Conservation (phyloP, 1,140 invertebrate species). For the Drosophila bocki region DNA sequence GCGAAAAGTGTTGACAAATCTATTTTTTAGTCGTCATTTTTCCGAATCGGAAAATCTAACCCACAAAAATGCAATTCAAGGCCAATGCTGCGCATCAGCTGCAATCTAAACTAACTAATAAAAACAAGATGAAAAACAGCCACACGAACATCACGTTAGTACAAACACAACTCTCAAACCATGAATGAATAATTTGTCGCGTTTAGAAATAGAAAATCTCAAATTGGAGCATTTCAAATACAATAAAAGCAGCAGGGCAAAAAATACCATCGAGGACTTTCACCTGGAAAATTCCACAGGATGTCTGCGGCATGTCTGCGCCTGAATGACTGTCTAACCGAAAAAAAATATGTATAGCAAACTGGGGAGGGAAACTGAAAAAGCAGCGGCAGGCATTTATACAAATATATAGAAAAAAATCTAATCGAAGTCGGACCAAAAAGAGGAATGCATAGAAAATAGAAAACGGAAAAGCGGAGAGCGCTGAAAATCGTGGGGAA, state of each 20-base stretch:
- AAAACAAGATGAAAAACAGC: constrained; percentile 43
- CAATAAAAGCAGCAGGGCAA: constrained; percentile 36
- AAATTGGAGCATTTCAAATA: constrained; percentile 60
- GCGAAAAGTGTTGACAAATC: constrained; percentile 39
- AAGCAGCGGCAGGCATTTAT: constrained; percentile 54
- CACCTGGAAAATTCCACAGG: constrained; percentile 73
- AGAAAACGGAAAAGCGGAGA: constrained; percentile 43
- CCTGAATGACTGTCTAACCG: constrained; percentile 61
- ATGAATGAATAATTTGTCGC: constrained; percentile 75
- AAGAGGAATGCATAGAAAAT: constrained; percentile 49
- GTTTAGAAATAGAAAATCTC: constrained; percentile 67
- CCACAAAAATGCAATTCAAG: constrained; percentile 60
- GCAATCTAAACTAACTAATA: constrained; percentile 69
- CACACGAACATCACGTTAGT: constrained; percentile 22
- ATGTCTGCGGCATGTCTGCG: constrained; percentile 78
- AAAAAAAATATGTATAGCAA: constrained; percentile 27
- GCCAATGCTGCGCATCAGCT: constrained; percentile 50
- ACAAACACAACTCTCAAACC: constrained; percentile 48
- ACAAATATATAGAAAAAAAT: constrained; percentile 78
- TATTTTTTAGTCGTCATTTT: constrained; percentile 21
- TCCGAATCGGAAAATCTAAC: constrained; percentile 47
- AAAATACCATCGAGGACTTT: constrained; percentile 66
- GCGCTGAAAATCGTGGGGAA: constrained; percentile 66
- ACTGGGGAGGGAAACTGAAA: constrained; percentile 8
- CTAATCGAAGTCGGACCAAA: constrained; percentile 72